Evolutionary conservation across 1,140 invertebrate genomes (phyloP).

Genomic region (Drosophila micromelanica): DNA sequence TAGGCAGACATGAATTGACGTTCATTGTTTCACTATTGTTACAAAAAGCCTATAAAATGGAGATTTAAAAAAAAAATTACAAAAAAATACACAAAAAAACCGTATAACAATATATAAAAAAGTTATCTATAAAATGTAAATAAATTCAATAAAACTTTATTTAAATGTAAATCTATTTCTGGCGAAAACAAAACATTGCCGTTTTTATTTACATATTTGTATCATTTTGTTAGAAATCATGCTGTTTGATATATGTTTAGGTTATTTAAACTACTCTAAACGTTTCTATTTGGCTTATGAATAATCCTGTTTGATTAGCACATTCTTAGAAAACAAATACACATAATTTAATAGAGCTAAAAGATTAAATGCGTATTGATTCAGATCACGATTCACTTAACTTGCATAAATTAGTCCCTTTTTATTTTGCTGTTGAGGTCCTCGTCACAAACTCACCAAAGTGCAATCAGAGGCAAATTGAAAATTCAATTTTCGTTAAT

Average conservation of each 20-base stretch:
- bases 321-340: not conserved
- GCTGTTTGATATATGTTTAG: not conserved
- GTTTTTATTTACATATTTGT: too few species aligned
- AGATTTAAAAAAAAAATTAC: too few species aligned
- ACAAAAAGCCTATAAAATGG: too few species aligned
- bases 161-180: too few species aligned
- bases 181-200: too few species aligned
- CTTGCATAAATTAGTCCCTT: constrained; percentile 63
- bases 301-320: constrained; percentile 4
- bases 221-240: too few species aligned
- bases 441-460: constrained; percentile 9
- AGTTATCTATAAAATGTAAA: too few species aligned
- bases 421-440: constrained; percentile 37
- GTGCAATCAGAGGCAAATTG: constrained; percentile 75
- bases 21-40: too few species aligned
- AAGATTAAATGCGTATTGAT: constrained; percentile 29
- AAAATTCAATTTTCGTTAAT: constrained; percentile 81
- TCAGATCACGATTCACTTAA: constrained; percentile 51
- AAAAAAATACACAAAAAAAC: too few species aligned
- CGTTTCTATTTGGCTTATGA: not conserved
- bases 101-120: too few species aligned
- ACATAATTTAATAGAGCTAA: constrained; percentile 5
- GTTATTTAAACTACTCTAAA: not conserved
- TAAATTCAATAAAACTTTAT: too few species aligned
- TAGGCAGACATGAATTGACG: not conserved